A percentile compares a stretch with the other conserved stretches of the same genome.
These are phyloP conservation scores for Enhydra lutris DNA, from an alignment of 2,113 vertebrate genomes.

Conservation along the genomic window DNA sequence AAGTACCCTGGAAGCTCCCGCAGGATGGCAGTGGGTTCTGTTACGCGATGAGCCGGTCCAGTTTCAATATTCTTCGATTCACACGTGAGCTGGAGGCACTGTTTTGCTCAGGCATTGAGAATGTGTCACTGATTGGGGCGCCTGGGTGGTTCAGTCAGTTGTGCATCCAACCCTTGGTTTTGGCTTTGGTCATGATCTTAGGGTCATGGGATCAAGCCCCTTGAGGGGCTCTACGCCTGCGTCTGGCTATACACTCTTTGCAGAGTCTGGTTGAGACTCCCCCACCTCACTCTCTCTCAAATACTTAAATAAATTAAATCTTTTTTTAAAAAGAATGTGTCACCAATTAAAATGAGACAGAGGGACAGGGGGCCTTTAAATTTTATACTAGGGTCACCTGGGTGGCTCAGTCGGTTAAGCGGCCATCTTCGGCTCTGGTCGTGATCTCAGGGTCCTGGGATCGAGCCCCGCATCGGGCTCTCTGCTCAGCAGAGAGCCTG, in stretches of 20 bases:
- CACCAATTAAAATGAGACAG: neutral
- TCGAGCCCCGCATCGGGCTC: too few relatives aligned
- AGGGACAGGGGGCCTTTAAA: neutral
- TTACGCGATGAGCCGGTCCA: too few relatives aligned
- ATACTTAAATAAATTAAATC: neutral
- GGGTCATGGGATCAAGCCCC: neutral
- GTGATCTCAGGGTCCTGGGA: too few relatives aligned
- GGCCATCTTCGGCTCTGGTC: too few relatives aligned
- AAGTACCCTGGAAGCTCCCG: neutral
- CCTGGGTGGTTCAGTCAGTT: neutral
- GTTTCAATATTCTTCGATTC: neutral
- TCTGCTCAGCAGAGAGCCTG: too few relatives aligned
- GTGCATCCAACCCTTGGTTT: neutral
- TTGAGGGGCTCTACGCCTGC: neutral
- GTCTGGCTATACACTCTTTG: neutral
- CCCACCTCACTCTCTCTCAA: neutral
- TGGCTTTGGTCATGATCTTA: neutral
- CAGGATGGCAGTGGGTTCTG: neutral
- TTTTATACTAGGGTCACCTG: neutral
- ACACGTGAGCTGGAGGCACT: neutral
- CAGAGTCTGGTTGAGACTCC: neutral
- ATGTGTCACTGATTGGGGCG: neutral
- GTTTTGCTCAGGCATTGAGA: neutral
- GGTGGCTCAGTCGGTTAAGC: too few relatives aligned
- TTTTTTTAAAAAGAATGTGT: neutral